Evolutionary conservation across 2,888 invertebrate genomes (phyloP), one percentile per base, ranked within the genome.

Genomic region (Pecten maximus): DNA sequence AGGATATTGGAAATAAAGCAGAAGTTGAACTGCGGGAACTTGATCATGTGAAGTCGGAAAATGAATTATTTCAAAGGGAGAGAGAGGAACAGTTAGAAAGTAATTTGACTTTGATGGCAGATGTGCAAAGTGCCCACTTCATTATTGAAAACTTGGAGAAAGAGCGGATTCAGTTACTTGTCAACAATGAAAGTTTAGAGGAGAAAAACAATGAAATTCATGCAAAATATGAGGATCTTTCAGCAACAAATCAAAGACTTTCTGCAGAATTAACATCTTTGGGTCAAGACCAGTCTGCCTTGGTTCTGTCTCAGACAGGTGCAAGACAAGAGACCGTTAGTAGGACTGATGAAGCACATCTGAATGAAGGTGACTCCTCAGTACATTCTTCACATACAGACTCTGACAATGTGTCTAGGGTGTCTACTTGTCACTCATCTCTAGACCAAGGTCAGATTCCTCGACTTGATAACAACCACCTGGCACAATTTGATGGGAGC

Each of bases 1-100:
- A 88, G 74, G 88, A 74, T 4, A 74, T 74, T 74, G 74, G 74
- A 74, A 74, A 74, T 74, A 74, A 74, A 28, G 28, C 74, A 28
- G 74, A 74, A 74, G 35, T 74, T 74, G 74, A 74, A 10, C 35
- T 74, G 74, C 28, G 74, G 35, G 74, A 74, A 74, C 74, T 74
- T 74, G 28, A 35, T 35, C 74, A 74, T 74, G 15, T 74, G 8
- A 74, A 35, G 16, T 74, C 74, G 12, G 74, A 74, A 74, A 74
- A 74, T 35, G 35, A 74, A 28, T 0, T 35, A 0, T 74, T 35
- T 74, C 74, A 74, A 74, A 74, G 10, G 74, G 74, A 74, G 74
- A 74, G 74, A 74, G 74, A 74, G 74, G 74, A 74, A 15, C 74
- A 74, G 28, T 10, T 74, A 28, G 74, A 74, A 74, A 74, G 35